Evolutionary conservation across 2,888 invertebrate species (phyloP), one percentile per base, ranked within the genome.

Genomic region (Ferdinandea cuprea): DNA sequence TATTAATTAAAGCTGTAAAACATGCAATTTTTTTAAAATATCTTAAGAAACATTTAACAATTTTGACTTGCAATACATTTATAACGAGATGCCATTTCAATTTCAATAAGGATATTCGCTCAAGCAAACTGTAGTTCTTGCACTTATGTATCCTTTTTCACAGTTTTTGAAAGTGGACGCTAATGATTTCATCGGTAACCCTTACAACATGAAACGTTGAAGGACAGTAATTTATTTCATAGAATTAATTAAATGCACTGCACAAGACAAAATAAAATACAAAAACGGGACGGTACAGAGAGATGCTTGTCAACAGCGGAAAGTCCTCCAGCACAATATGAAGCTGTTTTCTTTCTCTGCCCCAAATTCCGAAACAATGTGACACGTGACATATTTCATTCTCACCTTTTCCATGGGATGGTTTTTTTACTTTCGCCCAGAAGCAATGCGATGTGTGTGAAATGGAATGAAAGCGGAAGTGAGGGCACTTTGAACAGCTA

Each of bases 191-290:
- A n/a, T n/a, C n/a, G n/a, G n/a, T n/a, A n/a, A n/a, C n/a, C n/a
- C n/a, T n/a, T n/a, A n/a, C n/a, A n/a, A n/a, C n/a, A n/a, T n/a
- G n/a, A n/a, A n/a, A 65, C 54, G 65, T 48, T 42, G 77, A 35
- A 77, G 83, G 61, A 83, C 66, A 83, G 68, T 83, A 83, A 83
- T 77, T 83, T 77, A 83, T 83, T 72, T 77, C 72, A 77, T 46
- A 52, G 72, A 73, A 83, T 83, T 83, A 83, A 83, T 83, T 83
- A 83, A 77, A 81, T 63, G 56, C 54, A 9, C 40, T 46, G 46
- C 59, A 63, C 13, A 54, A n/a, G 46, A 44, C n/a, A 32, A n/a
- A 44, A 54, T 15, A 30, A 28, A 46, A 48, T 11, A 28, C 44
- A 11, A 40, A 54, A 48, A 48, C n/a, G 2, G 30, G 17, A 28